Base-by-base conservation (phyloP, 2,113 vertebrate species). In the Colossoma macropomum region DNA sequence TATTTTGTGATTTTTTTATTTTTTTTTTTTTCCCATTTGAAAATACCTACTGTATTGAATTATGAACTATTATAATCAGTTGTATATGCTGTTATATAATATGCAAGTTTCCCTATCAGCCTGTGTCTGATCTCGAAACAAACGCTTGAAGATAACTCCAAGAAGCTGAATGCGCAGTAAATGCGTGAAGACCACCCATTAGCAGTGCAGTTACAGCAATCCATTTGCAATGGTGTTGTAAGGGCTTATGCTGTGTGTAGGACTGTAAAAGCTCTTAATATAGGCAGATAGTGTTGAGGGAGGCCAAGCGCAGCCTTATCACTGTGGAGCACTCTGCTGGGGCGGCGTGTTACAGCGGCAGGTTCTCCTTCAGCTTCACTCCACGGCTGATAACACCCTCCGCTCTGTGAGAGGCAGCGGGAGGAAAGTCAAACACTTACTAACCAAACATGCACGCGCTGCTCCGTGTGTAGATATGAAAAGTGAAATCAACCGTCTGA, bases 351-450 rank as follows among this genome's bases (percentile, higher is more conserved):
- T 72, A 56, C 72, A 65, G 72, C 38, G 19, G 66, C 59, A 38
- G 0, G 72, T 68, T 25, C n/a, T 30, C 60, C 56, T 68, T 28
- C 25, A n/a, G 48, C 25, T 23, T 17, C 45, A 52, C 62, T 48
- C 48, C 45, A 21, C 23, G 0, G 6, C 59, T 76, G 83, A 83
- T 84, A 81, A 79, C 75, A 27, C 41, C 27, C 6, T 10, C 9
- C 4, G 25, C 12, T 7, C 15, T 34, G 54, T 4, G 50, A n/a
- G 76, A 76, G 27, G 21, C 28, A 13, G 63, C 25, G 9, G 41
- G 21, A 68, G 68, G 75, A 84, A 87, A 71, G 74, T 83, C 38
- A 63, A 84, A 23, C 69, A n/a, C 63, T 68, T 65, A 78, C 85
- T 83, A 68, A 11, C 84, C 27, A 69, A 4, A 13, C 13, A 50